Conservation (phyloP, 2,113 vertebrate genomes). For the Silurus asotus region DNA sequence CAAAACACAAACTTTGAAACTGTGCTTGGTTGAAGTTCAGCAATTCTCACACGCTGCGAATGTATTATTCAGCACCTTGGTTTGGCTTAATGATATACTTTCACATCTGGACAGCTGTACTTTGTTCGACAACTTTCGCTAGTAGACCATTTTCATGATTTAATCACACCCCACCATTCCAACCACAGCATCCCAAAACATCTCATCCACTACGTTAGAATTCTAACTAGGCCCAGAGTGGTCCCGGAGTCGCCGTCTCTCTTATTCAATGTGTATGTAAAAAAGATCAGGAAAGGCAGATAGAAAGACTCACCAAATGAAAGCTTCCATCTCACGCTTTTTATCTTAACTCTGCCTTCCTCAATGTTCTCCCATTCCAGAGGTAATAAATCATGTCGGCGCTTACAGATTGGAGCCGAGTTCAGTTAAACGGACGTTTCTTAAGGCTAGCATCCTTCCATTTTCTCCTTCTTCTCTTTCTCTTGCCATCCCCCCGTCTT, state of each 20-base stretch:
- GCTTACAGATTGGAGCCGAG: constrained; percentile 33
- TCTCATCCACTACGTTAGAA: not conserved
- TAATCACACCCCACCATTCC: not conserved
- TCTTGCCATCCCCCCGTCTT: not conserved
- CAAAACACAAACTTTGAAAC: no score
- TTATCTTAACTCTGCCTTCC: constrained; percentile 45
- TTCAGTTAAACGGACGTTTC: constrained; percentile 23
- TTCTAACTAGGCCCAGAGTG: not conserved
- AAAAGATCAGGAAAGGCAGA: constrained; percentile 16
- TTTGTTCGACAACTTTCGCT: not conserved
- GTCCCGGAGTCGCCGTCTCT: not conserved
- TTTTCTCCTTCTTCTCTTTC: not conserved
- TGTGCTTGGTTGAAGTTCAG: no score
- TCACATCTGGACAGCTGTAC: not conserved
- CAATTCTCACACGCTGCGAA: not conserved
- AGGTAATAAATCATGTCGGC: constrained; percentile 51
- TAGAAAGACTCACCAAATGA: constrained; percentile 29
- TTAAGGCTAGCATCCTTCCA: not conserved
- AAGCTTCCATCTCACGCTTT: constrained; percentile 40
- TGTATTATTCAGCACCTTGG: not conserved
- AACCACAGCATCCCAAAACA: not conserved
- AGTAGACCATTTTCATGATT: not conserved
- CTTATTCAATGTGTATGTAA: not conserved
- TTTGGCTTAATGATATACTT: not conserved
- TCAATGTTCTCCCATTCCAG: constrained; percentile 41